These are phyloP conservation scores for Thereuonema tuberculata DNA, from an alignment of 1,140 invertebrate genomes.

Conservation along the genomic window DNA sequence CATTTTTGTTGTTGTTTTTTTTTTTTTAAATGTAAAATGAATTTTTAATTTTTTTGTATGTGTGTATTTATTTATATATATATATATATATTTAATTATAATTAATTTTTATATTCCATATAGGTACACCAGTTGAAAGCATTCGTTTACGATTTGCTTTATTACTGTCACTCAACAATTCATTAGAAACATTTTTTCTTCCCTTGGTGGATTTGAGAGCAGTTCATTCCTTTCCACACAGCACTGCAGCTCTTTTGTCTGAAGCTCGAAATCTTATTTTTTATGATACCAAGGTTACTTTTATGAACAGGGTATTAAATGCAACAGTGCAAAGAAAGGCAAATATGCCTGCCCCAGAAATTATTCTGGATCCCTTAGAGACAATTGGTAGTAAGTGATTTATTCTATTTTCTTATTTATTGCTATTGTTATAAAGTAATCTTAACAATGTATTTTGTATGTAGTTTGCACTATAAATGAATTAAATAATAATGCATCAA, in stretches of 20 bases:
- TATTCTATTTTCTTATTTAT: not conserved
- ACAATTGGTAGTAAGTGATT: constrained; percentile 24
- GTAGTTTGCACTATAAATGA: no score
- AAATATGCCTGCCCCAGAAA: constrained; percentile 32
- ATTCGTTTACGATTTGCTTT: constrained; percentile 30
- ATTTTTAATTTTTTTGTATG: not conserved
- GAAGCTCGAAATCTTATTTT: constrained; percentile 26
- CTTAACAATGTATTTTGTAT: no score
- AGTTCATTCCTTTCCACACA: constrained; percentile 16
- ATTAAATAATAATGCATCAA: no score
- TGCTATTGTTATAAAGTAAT: no score
- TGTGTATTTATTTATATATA: not conserved
- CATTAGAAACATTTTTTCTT: constrained; percentile 28
- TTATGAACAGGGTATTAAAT: constrained; percentile 30
- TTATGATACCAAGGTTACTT: constrained; percentile 28
- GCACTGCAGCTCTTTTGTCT: constrained; percentile 24
- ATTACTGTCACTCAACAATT: constrained; percentile 29
- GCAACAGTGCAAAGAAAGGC: constrained; percentile 29
- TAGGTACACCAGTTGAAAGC: constrained; percentile 29
- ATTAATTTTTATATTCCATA: not conserved
- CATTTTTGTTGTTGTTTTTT: not conserved
- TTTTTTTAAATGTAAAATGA: not conserved
- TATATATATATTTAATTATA: not conserved
- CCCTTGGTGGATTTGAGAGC: constrained; percentile 30
- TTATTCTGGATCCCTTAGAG: constrained; percentile 30